Percentiles rank a stretch among this genome's conserved stretches.
Conservation (phyloP, 2,113 vertebrate genomes). For the Ochotona princeps region DNA sequence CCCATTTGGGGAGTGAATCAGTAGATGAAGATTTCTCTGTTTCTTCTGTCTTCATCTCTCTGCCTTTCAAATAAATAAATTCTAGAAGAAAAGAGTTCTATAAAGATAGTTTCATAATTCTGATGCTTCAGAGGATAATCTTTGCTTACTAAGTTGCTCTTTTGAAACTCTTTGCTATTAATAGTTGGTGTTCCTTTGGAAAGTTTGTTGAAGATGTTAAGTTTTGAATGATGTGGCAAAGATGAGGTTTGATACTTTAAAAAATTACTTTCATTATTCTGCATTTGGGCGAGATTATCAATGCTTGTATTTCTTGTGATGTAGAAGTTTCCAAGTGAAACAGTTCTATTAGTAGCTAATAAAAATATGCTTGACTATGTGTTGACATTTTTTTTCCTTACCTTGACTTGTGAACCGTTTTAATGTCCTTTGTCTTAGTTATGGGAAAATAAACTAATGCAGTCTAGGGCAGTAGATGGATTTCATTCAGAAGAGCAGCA, state of each 20-base stretch:
- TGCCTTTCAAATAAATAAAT: too few relatives aligned
- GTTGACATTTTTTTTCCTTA: neutral
- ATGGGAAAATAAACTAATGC: constrained; percentile 98
- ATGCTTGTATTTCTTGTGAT: constrained; percentile 29
- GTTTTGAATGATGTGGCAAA: neutral
- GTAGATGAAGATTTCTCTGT: too few relatives aligned
- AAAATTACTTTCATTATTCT: constrained; percentile 42
- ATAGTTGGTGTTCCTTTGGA: neutral
- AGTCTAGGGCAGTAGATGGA: constrained; percentile 98
- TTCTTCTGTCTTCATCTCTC: too few relatives aligned
- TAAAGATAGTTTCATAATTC: constrained; percentile 49
- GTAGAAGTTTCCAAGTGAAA: constrained; percentile 44
- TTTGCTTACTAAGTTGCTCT: constrained; percentile 16
- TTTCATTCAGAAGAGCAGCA: constrained; percentile 98
- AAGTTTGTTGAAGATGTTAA: constrained; percentile 22
- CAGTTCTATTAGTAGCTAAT: constrained; percentile 28
- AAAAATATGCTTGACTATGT: neutral
- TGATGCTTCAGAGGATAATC: constrained; percentile 14
- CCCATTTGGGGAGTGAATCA: too few relatives aligned
- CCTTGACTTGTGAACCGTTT: constrained; percentile 3
- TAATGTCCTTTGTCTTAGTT: constrained; percentile 86
- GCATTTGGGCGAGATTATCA: neutral
- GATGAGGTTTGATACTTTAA: neutral
- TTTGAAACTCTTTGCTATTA: constrained; percentile 10
- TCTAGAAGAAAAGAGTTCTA: neutral